These are phyloP conservation scores for Laticauda colubrina DNA, from an alignment of 2,113 vertebrate species.

Conservation along the genomic window DNA sequence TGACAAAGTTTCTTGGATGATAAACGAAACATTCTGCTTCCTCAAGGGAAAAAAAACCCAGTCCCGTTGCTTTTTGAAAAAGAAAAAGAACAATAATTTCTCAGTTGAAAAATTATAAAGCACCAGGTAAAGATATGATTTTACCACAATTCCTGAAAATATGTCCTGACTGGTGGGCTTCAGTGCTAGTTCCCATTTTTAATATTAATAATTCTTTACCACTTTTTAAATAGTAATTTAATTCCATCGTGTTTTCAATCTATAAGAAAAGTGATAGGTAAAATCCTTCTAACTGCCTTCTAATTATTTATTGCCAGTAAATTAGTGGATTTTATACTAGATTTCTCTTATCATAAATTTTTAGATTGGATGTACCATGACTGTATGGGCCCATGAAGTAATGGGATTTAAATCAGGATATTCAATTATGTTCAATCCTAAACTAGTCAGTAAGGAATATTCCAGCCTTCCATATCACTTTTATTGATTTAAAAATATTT, in stretches of 20 bases:
- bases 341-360: neutral
- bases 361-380: neutral
- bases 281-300: neutral
- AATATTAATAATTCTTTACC: neutral
- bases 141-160: neutral
- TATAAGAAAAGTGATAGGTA: neutral
- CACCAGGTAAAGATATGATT: neutral
- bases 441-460: neutral
- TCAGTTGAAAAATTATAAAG: neutral
- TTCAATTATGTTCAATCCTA: neutral
- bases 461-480: neutral
- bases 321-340: neutral
- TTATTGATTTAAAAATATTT: neutral
- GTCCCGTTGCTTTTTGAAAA: no score
- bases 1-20: neutral
- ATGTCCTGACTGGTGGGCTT: neutral
- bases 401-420: neutral
- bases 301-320: neutral
- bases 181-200: neutral
- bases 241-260: neutral
- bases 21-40: neutral
- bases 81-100: neutral
- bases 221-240: neutral
- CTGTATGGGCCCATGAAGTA: neutral
- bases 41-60: neutral